Base-by-base conservation (phyloP, 1,140 invertebrate species). In the Drosophila sproati region DNA sequence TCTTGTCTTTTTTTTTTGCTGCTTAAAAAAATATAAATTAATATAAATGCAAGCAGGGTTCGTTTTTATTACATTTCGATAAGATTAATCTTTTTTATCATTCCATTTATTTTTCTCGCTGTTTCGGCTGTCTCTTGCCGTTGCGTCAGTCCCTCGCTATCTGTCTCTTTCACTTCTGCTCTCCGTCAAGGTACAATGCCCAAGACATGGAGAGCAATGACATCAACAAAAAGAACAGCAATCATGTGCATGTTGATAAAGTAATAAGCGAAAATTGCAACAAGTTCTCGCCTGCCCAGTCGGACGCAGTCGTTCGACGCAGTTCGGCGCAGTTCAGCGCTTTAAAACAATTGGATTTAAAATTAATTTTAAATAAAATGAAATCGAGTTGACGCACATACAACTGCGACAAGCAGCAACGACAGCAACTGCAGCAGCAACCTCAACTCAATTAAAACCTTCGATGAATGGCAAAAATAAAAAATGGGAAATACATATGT, bases 251-350 rank as follows among this genome's bases (percentile, higher is more conserved):
- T 69, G 64, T 77, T 64, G 83, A 88, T 89, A 88, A 88, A 89
- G 83, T 85, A 83, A 89, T 88, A 83, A 89, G 87, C 61, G 77
- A 80, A 88, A 89, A 88, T 89, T 88, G 80, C 83, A 88, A 89
- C 83, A 88, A 88, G 85, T 88, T 89, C 80, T 57, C 69, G 73
- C 47, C 45, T 43, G 74, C 29, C 60, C 41, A 10, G 48, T 51
- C 41, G 32, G 67, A 35, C 28, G 63, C 32, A 41, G 47, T 47
- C 20, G 20, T 51, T 50, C 41, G 67, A 35, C 28, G 63, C 32
- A 41, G 47, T 47, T 59, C 62, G 43, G 34, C 8, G 47, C 57
- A 48, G 60, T 54, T 70, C 64, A 41, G 73, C 45, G 68, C 47
- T 78, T 66, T 71, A 80, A 82, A 79, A 88, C 83, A 88, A 89